Evolutionary conservation across 2,113 vertebrate genomes (phyloP), one percentile per base, ranked within the genome.

Genomic region (Pachyramphus minor): DNA sequence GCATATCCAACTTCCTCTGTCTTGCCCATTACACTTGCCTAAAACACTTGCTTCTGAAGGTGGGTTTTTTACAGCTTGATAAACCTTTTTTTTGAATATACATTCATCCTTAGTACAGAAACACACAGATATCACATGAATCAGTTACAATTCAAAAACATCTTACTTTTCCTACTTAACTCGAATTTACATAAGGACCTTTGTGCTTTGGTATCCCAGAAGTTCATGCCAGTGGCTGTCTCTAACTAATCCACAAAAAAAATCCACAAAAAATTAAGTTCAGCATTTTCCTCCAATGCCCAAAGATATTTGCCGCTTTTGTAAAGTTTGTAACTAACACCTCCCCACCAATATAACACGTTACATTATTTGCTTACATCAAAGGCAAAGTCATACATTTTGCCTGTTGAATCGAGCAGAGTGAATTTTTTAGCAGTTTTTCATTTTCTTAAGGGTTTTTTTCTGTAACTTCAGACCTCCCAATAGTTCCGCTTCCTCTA

Each of bases 101-200:
- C 5, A n/a, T 19, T 67, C n/a, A 27, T 14, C 33, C 25, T 44
- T 47, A 64, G 14, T 59, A 78, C 6, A 50, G 47, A 77, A 91
- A 45, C 0, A 4, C 21, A 83, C 1, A 68, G 19, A 42, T 27
- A 59, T 1, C 0, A 14, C 17, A 37, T 37, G 19, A 66, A 53
- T 8, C 13, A 28, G 11, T 24, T 80, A 17, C 8, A 83, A 39
- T 33, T 47, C 0, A 4, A 87, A 84, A 82, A 13, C 12, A 41
- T 30, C 10, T 89, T 84, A 63, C 13, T 60, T 76, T 69, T 73
- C n/a, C 53, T 58, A 37, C 13, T 59, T 49, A 76, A 72, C 14
- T 63, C 12, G 55, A 39, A 80, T 44, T 85, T 68, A 59, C 35
- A 30, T 8, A 68, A 6, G 8, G 16, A 5, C 6, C 12, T 63